Base-by-base conservation (phyloP, 2,888 invertebrate genomes). In the Hofmannophila pseudospretella region DNA sequence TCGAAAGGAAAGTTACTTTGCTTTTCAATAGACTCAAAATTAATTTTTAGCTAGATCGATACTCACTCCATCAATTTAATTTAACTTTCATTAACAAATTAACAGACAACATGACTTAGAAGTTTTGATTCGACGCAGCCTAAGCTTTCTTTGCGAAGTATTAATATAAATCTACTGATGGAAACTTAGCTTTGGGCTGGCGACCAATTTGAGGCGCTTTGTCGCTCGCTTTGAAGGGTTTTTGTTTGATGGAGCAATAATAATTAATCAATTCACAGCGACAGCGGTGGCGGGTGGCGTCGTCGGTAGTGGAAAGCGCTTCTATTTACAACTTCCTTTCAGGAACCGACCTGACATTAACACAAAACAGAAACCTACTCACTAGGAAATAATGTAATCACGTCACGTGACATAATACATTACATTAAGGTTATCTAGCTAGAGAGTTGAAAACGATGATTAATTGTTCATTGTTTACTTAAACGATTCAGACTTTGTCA, bases 281-380 rank as follows among this genome's bases (percentile, higher is more conserved):
- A 46, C 39, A 44, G 36, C 51, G 55, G 47, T 47, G 47, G 35
- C 44, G 48, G 42, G 45, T 39, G 39, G 45, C 46, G 53, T 46
- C 49, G 47, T 41, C 9, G 26, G 10, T 7, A 10, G 4, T 26
- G 26, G 26, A 9, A 26, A 7, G 54, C 42, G 49, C 47, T 47
- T 62, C 58, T 66, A 73, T 77, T 76, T 67, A 71, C 67, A 67
- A 71, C 65, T 72, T 73, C 69, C 67, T 63, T 58, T 54, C 49
- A 51, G 50, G 49, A 63, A 61, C 54, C 45, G 46, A 44, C 44
- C 42, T 42, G 51, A 54, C 47, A 47, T 47, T 16, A 16, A 16
- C 16, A 16, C 16, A 16, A 23, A 5, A 23, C 23, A 23, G 23
- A 23, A 23, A 23, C 23, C 23, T 23, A 5, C 8, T 3, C n/a